Evolutionary conservation across 1,140 invertebrate species (phyloP).

Genomic region (Leptopilina clavipes): DNA sequence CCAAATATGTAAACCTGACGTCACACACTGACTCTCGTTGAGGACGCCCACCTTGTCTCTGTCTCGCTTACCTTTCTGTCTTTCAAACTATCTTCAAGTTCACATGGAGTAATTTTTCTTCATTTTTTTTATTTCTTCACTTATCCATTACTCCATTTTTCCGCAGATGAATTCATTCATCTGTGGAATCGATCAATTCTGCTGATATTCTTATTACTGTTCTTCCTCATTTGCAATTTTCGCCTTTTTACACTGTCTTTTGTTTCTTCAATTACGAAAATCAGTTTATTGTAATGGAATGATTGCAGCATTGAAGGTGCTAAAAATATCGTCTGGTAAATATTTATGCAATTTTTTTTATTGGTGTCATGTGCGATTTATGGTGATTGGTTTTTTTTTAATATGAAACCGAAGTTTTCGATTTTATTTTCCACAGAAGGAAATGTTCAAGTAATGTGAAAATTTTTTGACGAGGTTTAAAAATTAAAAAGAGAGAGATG

Average conservation of each 20-base stretch:
- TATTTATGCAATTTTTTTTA: conserved; percentile 32
- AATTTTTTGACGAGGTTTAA: too few relatives aligned
- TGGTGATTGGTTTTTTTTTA: conserved; percentile 10
- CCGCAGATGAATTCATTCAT: background rate
- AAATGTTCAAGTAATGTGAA: too few relatives aligned
- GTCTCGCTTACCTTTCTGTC: conserved; percentile 34
- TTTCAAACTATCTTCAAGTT: conserved; percentile 27
- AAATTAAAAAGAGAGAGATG: too few relatives aligned
- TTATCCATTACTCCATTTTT: conserved; percentile 11
- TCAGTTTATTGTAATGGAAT: conserved; percentile 4
- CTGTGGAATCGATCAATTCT: conserved; percentile 21
- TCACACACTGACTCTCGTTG: conserved; percentile 57
- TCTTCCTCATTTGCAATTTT: background rate
- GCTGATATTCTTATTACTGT: conserved; percentile 51
- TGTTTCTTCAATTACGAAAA: conserved; percentile 10
- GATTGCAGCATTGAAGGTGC: conserved; percentile 24
- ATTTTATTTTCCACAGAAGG: too few relatives aligned
- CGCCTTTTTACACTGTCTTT: too few relatives aligned
- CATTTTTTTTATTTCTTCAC: conserved; percentile 24
- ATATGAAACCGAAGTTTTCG: too few relatives aligned
- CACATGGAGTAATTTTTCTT: conserved; percentile 41
- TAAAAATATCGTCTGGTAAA: conserved; percentile 13
- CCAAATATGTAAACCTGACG: conserved; percentile 74
- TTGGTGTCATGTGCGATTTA: conserved; percentile 23
- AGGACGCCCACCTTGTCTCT: conserved; percentile 30